These are phyloP conservation scores for Liposcelis brunnea DNA, from an alignment of 2,888 invertebrate species.

Conservation along the genomic window DNA sequence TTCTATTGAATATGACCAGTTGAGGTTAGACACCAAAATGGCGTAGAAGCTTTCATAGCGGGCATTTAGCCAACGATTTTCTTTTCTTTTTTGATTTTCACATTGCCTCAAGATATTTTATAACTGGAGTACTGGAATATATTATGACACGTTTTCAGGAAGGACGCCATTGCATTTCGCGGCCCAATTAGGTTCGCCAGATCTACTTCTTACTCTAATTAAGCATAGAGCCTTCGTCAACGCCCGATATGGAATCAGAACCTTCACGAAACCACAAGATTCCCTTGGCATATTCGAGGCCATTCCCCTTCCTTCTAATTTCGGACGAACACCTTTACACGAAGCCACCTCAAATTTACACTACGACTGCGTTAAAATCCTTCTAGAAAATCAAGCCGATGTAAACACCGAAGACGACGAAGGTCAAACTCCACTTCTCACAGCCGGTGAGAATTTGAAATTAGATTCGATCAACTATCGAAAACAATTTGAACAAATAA, in stretches of 20 bases:
- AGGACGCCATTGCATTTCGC: conserved; percentile 1
- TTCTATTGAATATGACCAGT: too few relatives aligned
- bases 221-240: not conserved
- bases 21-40: too few relatives aligned
- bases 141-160: not conserved
- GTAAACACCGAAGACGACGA: conserved; percentile 24
- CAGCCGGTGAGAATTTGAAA: conserved; percentile 24
- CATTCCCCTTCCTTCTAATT: too few relatives aligned
- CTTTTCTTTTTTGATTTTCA: too few relatives aligned
- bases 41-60: too few relatives aligned
- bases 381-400: conserved; percentile 23
- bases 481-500: too few relatives aligned
- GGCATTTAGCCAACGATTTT: too few relatives aligned
- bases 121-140: too few relatives aligned
- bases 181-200: not conserved
- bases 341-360: conserved; percentile 26
- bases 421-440: conserved; percentile 25
- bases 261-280: too few relatives aligned
- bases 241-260: too few relatives aligned
- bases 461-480: conserved; percentile 12
- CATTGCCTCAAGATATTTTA: too few relatives aligned
- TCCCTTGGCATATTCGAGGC: too few relatives aligned
- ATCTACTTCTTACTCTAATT: not conserved
- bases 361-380: conserved; percentile 21
- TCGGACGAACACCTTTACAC: conserved; percentile 23